A percentile compares a stretch with the other conserved stretches of the same genome.
Conservation (phyloP, 2,888 invertebrate species). For the Anarsia innoxiella region DNA sequence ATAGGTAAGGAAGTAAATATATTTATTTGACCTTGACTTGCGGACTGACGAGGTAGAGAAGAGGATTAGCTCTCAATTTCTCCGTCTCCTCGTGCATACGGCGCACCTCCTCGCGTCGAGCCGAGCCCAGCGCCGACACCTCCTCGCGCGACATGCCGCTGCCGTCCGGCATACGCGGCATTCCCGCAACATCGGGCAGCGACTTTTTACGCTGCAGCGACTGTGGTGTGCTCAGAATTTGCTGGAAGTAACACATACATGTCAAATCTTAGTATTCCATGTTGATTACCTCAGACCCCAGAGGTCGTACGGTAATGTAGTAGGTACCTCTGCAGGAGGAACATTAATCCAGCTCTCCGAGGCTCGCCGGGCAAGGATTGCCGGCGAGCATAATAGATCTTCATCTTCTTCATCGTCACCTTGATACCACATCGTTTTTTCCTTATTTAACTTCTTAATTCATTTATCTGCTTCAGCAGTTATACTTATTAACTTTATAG, state of each 20-base stretch:
- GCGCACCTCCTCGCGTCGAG: conserved; percentile 95
- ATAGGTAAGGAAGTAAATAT: too few relatives aligned
- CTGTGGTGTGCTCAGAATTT: conserved; percentile 87
- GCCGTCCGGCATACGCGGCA: conserved; percentile 86
- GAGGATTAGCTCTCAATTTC: conserved; percentile 93
- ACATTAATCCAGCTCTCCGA: conserved; percentile 94
- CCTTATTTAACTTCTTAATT: conserved; percentile 8
- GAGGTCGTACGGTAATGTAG: too few relatives aligned
- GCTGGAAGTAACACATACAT: too few relatives aligned
- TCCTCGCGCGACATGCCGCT: conserved; percentile 91
- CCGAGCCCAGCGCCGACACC: conserved; percentile 94
- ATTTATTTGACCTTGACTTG: conserved; percentile 96
- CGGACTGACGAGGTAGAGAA: conserved; percentile 97
- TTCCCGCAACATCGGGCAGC: conserved; percentile 93
- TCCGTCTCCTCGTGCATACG: conserved; percentile 93
- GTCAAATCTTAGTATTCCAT: too few relatives aligned
- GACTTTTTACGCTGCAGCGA: conserved; percentile 95
- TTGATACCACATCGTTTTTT: conserved; percentile 85
- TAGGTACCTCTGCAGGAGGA: conserved; percentile 92
- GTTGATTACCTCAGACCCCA: too few relatives aligned
- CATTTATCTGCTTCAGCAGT: conserved; percentile 8
- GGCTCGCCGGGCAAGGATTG: conserved; percentile 88
- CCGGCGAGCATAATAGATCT: conserved; percentile 90
- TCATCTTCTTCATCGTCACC: conserved; percentile 89
- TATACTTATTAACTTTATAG: not conserved